Base-by-base conservation (phyloP, 2,797 vertebrate genomes). In the Philypnodon macrostomus region DNA sequence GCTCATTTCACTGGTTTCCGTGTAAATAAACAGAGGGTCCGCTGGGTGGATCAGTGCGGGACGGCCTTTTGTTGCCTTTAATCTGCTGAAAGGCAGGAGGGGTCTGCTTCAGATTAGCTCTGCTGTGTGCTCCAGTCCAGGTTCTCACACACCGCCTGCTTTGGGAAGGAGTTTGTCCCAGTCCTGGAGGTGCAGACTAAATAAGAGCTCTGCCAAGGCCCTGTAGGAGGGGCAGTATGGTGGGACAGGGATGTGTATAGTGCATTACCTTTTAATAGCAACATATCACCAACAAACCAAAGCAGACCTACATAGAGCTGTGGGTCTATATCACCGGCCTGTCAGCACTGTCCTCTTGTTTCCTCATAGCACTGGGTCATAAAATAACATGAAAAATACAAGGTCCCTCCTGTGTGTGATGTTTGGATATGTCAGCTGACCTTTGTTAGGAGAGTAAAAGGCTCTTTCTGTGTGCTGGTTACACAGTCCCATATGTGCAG, bases 1-100 rank as follows among this genome's bases (percentile, higher is more conserved):
- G 84, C 79, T 65, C 63, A 69, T 84, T 41, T 73, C 75, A 82
- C 87, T 79, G 87, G 80, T 88, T 89, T 88, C 87, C 78, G 78
- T 90, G 90, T 91, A 88, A 92, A 91, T 90, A 92, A 92, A 91
- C 80, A 89, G 76, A 58, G 80, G 72, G 77, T 86, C 86, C 62
- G 70, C 45, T 59, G 83, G 74, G 84, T 58, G 83, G 76, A 84
- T 87, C 87, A 88, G 27, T 29, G 12, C 2, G 85, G 83, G 83
- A 77, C 63, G 55, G 86, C 63, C 77, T 84, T 89, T 87, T 92
- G 91, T 91, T 90, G 88, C 86, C 87, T 85, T 87, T 81, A 90
- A 77, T 89, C 80, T 83, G 66, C 65, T 85, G 88, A 88, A 85
- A 62, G 83, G 78, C 84, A 79, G 76, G 63, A 61, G 75, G 79